These are phyloP conservation scores for Takifugu flavidus DNA, from an alignment of 2,113 vertebrate genomes.

Conservation along the genomic window DNA sequence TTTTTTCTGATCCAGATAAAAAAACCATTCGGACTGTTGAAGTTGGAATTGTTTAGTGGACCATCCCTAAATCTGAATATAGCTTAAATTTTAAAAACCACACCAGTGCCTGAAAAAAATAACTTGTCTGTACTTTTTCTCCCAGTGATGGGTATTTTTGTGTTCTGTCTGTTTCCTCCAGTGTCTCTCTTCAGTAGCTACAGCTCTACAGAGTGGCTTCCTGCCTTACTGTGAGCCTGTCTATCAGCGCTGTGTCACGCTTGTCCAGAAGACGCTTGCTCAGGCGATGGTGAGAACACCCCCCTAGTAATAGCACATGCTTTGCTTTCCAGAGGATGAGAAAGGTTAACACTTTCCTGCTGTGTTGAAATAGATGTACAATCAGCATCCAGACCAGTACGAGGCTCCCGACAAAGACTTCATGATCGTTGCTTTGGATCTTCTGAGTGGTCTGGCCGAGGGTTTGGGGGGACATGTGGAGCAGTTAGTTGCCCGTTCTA, in stretches of 20 bases:
- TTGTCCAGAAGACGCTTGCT: conserved; percentile 92
- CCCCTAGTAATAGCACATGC: background rate
- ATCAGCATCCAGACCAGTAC: conserved; percentile 92
- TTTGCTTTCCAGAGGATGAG: background rate
- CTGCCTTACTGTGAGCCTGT: conserved; percentile 93
- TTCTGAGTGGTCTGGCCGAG: conserved; percentile 92
- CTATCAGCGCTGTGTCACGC: conserved; percentile 93
- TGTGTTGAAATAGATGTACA: conserved; percentile 83
- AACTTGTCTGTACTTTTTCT: too few species aligned
- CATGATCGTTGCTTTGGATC: conserved; percentile 94
- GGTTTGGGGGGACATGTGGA: conserved; percentile 88
- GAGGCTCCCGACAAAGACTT: conserved; percentile 96
- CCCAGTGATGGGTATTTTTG: background rate
- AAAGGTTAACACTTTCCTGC: background rate
- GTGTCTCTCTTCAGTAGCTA: conserved; percentile 93
- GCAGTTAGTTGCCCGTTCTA: conserved; percentile 90
- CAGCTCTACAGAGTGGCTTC: conserved; percentile 91
- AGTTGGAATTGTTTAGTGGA: too few species aligned
- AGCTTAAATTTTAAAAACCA: too few species aligned
- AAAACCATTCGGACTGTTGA: background rate
- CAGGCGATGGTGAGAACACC: conserved; percentile 87
- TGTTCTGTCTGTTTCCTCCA: conserved; percentile 8
- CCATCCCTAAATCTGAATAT: too few species aligned
- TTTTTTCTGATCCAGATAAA: conserved; percentile 59
- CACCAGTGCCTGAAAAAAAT: too few species aligned